These are phyloP conservation scores for Trichacis sp. DNA, from an alignment of 2,888 invertebrate species.

Conservation along the genomic window DNA sequence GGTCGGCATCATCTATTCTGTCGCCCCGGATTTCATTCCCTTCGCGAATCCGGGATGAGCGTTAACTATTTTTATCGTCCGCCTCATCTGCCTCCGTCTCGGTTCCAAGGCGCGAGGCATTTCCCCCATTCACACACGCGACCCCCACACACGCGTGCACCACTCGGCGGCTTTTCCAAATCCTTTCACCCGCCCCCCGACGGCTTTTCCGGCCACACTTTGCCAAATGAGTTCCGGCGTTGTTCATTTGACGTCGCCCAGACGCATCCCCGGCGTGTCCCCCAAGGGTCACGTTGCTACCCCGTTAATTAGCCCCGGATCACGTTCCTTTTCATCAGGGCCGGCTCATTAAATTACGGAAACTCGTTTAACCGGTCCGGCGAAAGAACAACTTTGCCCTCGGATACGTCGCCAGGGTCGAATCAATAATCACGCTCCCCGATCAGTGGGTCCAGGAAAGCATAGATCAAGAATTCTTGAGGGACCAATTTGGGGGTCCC, in stretches of 20 bases:
- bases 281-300: background rate
- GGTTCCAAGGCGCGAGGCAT: background rate
- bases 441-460: conserved; percentile 33
- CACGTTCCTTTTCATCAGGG: conserved; percentile 2
- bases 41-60: background rate
- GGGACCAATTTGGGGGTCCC: background rate
- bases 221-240: conserved; percentile 53
- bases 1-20: too few relatives aligned
- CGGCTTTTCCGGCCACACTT: conserved; percentile 50
- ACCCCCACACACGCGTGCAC: background rate
- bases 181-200: conserved; percentile 20
- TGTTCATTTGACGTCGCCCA: conserved; percentile 29
- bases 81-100: background rate
- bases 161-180: conserved; percentile 8
- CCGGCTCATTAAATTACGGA: background rate
- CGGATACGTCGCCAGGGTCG: too few relatives aligned
- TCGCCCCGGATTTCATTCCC: too few relatives aligned
- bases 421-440: conserved; percentile 41
- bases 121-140: background rate
- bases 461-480: too few relatives aligned
- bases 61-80: conserved; percentile 2
- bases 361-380: conserved; percentile 3
- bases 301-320: conserved; percentile 7
- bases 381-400: too few relatives aligned
- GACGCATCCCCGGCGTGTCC: background rate